phyloP scores from a whole-genome alignment of 1,140 invertebrate species.

The Drosophila ohnishii region DNA sequence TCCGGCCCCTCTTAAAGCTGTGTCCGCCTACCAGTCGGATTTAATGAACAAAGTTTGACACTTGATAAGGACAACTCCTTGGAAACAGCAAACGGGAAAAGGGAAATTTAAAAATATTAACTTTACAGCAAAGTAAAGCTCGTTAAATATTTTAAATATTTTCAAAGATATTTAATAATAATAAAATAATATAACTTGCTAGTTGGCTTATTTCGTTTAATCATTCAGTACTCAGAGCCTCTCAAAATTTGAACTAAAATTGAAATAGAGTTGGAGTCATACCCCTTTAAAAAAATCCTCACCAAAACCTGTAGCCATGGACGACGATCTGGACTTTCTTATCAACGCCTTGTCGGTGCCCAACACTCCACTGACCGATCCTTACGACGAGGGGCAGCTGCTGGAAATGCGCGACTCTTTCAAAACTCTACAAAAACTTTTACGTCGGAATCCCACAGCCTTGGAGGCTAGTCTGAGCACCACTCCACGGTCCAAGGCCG shows the following conservation, averaged over 20 bases:
- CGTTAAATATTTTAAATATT: neutral
- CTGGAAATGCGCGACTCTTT: slow-evolving; percentile 60
- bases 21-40: slow-evolving; percentile 4
- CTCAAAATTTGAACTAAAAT: slow-evolving; percentile 14
- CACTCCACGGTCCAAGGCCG: slow-evolving; percentile 47
- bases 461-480: neutral
- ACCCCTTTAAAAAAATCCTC: neutral
- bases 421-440: slow-evolving; percentile 34
- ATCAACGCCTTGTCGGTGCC: slow-evolving; percentile 53
- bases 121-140: too few species aligned
- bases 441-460: slow-evolving; percentile 11
- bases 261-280: neutral
- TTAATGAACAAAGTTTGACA: slow-evolving; percentile 73
- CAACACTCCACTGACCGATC: slow-evolving; percentile 37
- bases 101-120: too few species aligned
- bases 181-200: too few species aligned
- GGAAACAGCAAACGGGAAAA: slow-evolving; percentile 2
- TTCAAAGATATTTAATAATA: neutral
- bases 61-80: slow-evolving; percentile 17
- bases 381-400: slow-evolving; percentile 31
- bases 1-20: slow-evolving; percentile 41
- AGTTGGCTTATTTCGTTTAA: neutral
- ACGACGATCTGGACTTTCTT: slow-evolving; percentile 60
- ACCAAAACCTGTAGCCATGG: slow-evolving; percentile 29
- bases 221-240: neutral